Conservation (phyloP, 2,113 vertebrate species). For the Upupa epops region DNA sequence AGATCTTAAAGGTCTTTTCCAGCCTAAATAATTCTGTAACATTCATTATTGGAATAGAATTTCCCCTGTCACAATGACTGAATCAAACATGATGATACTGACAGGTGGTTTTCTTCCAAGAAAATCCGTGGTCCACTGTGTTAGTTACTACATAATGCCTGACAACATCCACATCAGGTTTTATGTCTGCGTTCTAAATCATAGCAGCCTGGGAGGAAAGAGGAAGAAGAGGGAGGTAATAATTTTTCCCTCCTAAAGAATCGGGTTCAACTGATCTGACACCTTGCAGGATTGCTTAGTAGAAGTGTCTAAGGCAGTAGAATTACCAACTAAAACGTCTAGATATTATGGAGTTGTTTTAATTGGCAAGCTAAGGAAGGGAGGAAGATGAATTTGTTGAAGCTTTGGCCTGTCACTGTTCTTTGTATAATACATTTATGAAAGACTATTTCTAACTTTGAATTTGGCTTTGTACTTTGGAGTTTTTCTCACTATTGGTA, state of each 20-base stretch:
- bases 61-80: neutral
- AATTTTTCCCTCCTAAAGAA: neutral
- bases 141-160: neutral
- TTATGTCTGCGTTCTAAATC: neutral
- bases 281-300: neutral
- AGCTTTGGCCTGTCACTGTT: neutral
- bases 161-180: neutral
- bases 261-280: neutral
- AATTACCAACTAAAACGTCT: neutral
- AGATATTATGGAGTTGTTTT: neutral
- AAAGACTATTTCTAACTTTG: constrained; percentile 8
- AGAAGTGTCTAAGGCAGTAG: neutral
- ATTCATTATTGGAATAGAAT: neutral
- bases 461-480: constrained; percentile 20
- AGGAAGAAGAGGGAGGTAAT: neutral
- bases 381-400: neutral
- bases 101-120: neutral
- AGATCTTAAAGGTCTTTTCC: too few species aligned
- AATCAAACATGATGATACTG: neutral
- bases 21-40: neutral
- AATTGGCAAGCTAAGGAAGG: neutral
- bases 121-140: neutral
- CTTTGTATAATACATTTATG: neutral
- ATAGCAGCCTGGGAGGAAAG: neutral
- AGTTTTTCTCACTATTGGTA: neutral